Conservation (phyloP, 1,140 invertebrate genomes). For the Hyposmocoma kahamanoa region DNA sequence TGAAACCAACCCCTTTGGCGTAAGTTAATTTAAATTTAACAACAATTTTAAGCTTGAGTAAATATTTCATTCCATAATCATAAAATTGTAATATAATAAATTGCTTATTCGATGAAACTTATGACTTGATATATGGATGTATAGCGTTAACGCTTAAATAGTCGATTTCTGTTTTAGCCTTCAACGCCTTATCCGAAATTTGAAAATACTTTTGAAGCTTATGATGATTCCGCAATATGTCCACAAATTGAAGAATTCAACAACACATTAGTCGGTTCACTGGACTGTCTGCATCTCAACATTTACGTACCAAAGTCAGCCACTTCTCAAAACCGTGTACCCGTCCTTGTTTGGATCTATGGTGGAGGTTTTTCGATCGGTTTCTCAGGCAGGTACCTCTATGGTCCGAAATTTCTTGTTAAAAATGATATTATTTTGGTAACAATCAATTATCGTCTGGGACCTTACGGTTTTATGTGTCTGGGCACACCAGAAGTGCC, state of each 20-base stretch:
- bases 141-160: background rate
- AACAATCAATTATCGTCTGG: constrained; percentile 76
- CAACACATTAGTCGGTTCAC: constrained; percentile 15
- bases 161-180: constrained; percentile 12
- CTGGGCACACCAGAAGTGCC: constrained; percentile 75
- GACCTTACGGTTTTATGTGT: constrained; percentile 79
- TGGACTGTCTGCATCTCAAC: constrained; percentile 35
- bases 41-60: too few species aligned
- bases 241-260: constrained; percentile 14
- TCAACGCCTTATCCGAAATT: constrained; percentile 11
- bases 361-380: constrained; percentile 78
- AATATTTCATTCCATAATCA: too few species aligned
- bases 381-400: constrained; percentile 50
- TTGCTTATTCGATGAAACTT: constrained; percentile 2
- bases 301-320: constrained; percentile 26
- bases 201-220: constrained; percentile 14
- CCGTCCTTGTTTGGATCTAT: constrained; percentile 82
- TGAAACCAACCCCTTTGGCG: constrained; percentile 37
- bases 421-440: constrained; percentile 74
- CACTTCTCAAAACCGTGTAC: constrained; percentile 22
- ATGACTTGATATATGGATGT: background rate
- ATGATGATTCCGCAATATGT: constrained; percentile 12
- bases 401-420: constrained; percentile 70
- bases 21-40: constrained; percentile 29
- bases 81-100: too few species aligned